A percentile compares a stretch with the other conserved stretches of the same genome.
Conservation (phyloP, 2,888 invertebrate species). For the Erpobdella octoculata region DNA sequence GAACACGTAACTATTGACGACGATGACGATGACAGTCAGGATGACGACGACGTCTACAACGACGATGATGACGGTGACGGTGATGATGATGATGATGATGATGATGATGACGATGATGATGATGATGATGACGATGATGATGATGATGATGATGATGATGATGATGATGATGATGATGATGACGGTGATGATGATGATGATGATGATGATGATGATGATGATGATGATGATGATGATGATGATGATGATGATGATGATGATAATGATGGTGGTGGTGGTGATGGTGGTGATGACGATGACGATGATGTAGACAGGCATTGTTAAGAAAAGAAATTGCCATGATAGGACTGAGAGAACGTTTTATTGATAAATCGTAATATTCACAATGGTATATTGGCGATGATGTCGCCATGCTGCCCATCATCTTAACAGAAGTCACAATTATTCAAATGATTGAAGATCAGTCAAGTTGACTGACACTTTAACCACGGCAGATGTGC, state of each 20-base stretch:
- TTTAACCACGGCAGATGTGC: too few relatives aligned
- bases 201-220: slow-evolving; percentile 20
- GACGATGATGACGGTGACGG: not conserved
- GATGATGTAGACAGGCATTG: too few relatives aligned
- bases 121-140: not conserved
- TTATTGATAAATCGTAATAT: too few relatives aligned
- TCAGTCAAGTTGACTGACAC: too few relatives aligned
- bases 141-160: not conserved
- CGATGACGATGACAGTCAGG: too few relatives aligned
- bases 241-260: slow-evolving; percentile 15
- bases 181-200: slow-evolving; percentile 5
- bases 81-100: slow-evolving; percentile 17
- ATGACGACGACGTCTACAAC: not conserved
- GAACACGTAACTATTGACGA: too few relatives aligned
- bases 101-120: not conserved
- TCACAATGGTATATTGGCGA: too few relatives aligned
- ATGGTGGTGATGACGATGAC: slow-evolving; percentile 5
- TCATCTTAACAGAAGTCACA: not conserved
- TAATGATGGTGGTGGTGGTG: slow-evolving; percentile 3
- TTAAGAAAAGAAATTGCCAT: too few relatives aligned
- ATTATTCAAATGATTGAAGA: not conserved
- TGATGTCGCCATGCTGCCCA: not conserved
- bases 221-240: slow-evolving; percentile 5
- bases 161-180: not conserved
- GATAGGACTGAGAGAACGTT: too few relatives aligned